Evolutionary conservation across 2,797 vertebrate genomes (phyloP), one percentile per base, ranked within the genome.

Genomic region (Sebastes kiyomatsui): DNA sequence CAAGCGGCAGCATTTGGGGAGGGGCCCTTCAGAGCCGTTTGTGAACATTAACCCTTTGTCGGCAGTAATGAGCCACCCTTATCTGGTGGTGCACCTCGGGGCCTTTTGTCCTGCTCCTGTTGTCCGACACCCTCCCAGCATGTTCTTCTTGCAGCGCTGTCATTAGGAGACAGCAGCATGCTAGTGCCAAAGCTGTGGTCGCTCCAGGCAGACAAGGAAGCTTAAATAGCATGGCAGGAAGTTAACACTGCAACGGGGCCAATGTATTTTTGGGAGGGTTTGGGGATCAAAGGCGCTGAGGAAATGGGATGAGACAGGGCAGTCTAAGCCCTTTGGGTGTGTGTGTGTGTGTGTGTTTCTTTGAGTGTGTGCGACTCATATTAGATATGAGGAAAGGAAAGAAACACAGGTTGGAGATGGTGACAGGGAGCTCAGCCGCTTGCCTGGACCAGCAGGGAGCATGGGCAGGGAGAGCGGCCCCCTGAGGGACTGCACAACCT

Each of bases 251-350:
- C 81, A 79, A 87, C 76, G 77, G 77, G 79, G 69, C 77, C 67
- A 65, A 79, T 89, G 87, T 92, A 92, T 94, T 93, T 93, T 92
- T 85, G 81, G 88, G 85, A 87, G 81, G 86, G 68, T 30, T 82
- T 90, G 80, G 81, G 86, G 91, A 92, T 93, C 91, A 93, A 92
- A 94, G 92, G 66, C 76, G 16, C 83, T 81, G 74, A 91, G 82
- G 85, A 93, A 92, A 95, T 92, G 82, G 84, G 88, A 95, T 91
- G 86, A 93, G 93, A 93, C 93, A 93, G 90, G 92, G 84, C 84
- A 90, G 86, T 71, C 67, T 85, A 87, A 80, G 88, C 90, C 93
- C 91, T 88, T 90, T 87, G 90, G 92, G 88, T 88, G 83, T 87
- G 16, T 46, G 42, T 46, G 84, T 89, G 32, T 38, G 84, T 89